Evolutionary conservation across 2,113 vertebrate genomes (phyloP).

Genomic region (Gallinago undulata): DNA sequence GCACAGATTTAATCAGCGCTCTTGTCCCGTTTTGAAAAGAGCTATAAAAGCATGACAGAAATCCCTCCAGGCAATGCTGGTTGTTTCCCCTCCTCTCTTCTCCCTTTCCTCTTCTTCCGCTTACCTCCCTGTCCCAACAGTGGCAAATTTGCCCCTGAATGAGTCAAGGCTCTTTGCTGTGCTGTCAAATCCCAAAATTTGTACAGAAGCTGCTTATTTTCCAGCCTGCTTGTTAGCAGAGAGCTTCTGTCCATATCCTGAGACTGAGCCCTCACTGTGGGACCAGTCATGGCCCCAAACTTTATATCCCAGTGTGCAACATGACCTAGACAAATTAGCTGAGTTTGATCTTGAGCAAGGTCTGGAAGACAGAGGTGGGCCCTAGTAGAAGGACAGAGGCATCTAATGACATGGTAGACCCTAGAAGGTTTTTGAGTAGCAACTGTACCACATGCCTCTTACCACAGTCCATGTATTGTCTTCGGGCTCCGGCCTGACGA

Average conservation of each 20-base stretch:
- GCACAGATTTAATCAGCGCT: not conserved
- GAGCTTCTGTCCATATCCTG: not conserved
- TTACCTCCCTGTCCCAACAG: not conserved
- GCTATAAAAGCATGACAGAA: not conserved
- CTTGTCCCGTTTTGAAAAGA: conserved; percentile 15
- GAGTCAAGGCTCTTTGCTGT: not conserved
- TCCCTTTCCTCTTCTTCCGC: not conserved
- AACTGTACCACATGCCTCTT: not conserved
- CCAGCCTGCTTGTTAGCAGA: not conserved
- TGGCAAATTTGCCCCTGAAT: not conserved
- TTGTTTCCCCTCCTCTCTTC: not conserved
- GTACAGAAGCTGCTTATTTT: not conserved
- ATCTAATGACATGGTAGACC: not conserved
- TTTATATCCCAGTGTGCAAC: not conserved
- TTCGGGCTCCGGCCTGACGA: not conserved
- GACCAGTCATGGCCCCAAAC: not conserved
- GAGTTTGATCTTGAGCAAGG: not conserved
- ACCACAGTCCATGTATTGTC: not conserved
- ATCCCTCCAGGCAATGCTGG: not conserved
- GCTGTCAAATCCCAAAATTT: not conserved
- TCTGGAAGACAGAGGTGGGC: not conserved
- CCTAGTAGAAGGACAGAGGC: not conserved
- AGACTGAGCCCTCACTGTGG: not conserved
- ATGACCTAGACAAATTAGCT: not conserved
- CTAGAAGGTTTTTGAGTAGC: not conserved